phyloP scores from a whole-genome alignment of 23 tunicate species.

The Ciona savignyi region DNA sequence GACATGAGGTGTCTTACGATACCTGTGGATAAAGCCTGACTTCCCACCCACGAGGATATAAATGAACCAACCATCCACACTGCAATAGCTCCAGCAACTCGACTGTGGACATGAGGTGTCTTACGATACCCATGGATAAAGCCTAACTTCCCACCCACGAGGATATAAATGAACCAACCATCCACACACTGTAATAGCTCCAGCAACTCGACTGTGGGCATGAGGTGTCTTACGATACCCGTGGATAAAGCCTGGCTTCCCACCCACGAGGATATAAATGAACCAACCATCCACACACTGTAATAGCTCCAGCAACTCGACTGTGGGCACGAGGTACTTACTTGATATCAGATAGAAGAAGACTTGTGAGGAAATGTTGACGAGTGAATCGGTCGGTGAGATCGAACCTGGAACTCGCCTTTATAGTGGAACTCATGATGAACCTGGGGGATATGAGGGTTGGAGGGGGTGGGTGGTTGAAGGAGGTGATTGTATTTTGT shows the following conservation, averaged over 20 bases:
- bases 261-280: slow-evolving; percentile 50
- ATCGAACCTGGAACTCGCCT: slow-evolving; percentile 31
- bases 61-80: not conserved
- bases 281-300: slow-evolving; percentile 64
- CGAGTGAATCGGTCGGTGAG: slow-evolving; percentile 55
- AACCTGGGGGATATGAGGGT: slow-evolving; percentile 67
- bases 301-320: slow-evolving; percentile 27
- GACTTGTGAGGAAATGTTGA: slow-evolving; percentile 62
- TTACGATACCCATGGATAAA: no score
- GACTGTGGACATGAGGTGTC: no score
- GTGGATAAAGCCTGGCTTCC: no score
- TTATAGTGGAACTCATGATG: slow-evolving; percentile 53
- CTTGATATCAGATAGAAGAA: slow-evolving; percentile 74
- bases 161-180: no score
- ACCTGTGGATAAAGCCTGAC: no score
- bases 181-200: no score
- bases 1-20: no score
- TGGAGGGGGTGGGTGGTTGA: slow-evolving; percentile 32
- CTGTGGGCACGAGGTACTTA: slow-evolving; percentile 41
- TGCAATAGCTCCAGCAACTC: no score
- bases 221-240: no score
- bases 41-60: not conserved
- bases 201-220: no score
- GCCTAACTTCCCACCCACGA: no score
- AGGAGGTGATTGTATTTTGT: slow-evolving; percentile 24